These are phyloP conservation scores for Spinibarbus caldwelli DNA, from an alignment of 2,797 vertebrate genomes.

Conservation along the genomic window DNA sequence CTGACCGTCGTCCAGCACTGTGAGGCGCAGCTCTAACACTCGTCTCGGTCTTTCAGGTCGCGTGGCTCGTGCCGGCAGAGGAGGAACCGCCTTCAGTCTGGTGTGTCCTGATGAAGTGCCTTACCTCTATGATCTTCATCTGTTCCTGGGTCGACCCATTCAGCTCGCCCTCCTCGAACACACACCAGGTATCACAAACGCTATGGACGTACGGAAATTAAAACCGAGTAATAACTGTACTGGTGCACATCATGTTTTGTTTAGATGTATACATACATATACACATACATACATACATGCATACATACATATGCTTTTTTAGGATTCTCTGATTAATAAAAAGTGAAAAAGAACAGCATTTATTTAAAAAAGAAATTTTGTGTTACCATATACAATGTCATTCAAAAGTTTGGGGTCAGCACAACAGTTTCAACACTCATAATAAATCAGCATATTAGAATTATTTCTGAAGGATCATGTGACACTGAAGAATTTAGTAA, in stretches of 20 bases:
- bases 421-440: too few relatives aligned
- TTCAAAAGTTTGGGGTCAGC: too few relatives aligned
- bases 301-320: too few relatives aligned
- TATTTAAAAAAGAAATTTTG: too few relatives aligned
- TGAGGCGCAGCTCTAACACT: neutral
- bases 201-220: neutral
- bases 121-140: conserved; percentile 90
- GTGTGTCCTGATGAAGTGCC: conserved; percentile 90
- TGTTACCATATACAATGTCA: too few relatives aligned
- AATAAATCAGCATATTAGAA: too few relatives aligned
- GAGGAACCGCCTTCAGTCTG: conserved; percentile 88
- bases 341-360: too few relatives aligned
- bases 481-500: too few relatives aligned
- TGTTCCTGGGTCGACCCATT: conserved; percentile 88
- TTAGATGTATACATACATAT: neutral
- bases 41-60: conserved; percentile 79
- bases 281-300: too few relatives aligned
- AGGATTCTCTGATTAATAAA: too few relatives aligned
- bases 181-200: conserved; percentile 63
- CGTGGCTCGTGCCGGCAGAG: conserved; percentile 92
- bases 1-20: neutral
- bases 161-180: conserved; percentile 75
- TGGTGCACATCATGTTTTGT: neutral
- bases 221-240: neutral
- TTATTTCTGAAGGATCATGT: too few relatives aligned